These are phyloP conservation scores for Amphipoea lucens DNA, from an alignment of 2,888 invertebrate species.

Conservation along the genomic window DNA sequence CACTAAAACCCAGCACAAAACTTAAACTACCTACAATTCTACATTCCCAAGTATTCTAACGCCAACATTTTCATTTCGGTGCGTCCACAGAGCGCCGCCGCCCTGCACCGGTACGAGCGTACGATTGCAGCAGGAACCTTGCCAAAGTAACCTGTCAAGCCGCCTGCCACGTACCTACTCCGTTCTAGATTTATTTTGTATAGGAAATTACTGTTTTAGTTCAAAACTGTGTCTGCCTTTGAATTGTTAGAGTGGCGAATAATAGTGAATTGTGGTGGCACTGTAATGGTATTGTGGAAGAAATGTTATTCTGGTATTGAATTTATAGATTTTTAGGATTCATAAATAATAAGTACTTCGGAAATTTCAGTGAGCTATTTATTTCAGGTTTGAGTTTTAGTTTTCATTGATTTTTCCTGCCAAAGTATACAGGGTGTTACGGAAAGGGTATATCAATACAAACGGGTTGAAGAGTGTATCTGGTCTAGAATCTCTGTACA, in stretches of 20 bases:
- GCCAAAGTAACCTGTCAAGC: constrained; percentile 83
- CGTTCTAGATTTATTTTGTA: constrained; percentile 67
- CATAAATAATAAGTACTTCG: not conserved
- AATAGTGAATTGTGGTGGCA: constrained; percentile 14
- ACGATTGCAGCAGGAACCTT: constrained; percentile 72
- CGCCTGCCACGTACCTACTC: constrained; percentile 60
- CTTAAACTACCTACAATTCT: constrained; percentile 12
- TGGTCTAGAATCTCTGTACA: too few relatives aligned
- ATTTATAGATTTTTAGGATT: constrained; percentile 6
- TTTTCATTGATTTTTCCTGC: not conserved
- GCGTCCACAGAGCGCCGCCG: constrained; percentile 65
- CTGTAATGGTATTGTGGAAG: constrained; percentile 2
- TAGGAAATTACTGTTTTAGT: constrained; percentile 53
- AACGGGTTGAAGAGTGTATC: too few relatives aligned
- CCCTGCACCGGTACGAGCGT: constrained; percentile 46
- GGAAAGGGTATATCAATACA: too few relatives aligned
- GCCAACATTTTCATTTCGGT: constrained; percentile 67
- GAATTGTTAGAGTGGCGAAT: constrained; percentile 25
- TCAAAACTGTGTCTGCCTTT: constrained; percentile 36
- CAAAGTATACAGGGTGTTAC: too few relatives aligned
- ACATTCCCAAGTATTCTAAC: constrained; percentile 43
- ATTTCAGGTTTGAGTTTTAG: not conserved
- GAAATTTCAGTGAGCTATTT: not conserved
- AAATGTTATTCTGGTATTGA: not conserved
- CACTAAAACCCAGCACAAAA: not conserved